Conservation (phyloP, 1,140 invertebrate species). For the Agraylea sexmaculata region DNA sequence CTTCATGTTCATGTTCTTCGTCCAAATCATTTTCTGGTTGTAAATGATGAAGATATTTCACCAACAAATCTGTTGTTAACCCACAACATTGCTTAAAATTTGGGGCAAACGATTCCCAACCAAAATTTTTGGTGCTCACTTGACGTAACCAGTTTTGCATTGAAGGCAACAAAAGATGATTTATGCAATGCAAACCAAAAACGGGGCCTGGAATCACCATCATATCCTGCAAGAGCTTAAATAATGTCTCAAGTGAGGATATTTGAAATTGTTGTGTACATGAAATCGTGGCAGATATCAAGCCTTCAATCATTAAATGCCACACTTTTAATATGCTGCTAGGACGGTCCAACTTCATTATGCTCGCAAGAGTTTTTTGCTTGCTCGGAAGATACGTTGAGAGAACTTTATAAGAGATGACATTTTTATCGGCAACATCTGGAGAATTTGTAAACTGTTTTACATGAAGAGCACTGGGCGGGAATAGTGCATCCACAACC, state of each 20-base stretch:
- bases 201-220: constrained; percentile 65
- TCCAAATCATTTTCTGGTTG: constrained; percentile 33
- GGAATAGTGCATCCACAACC: constrained; percentile 74
- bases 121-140: constrained; percentile 50
- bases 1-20: constrained; percentile 24
- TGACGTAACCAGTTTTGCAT: constrained; percentile 82
- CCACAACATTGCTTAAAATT: constrained; percentile 92
- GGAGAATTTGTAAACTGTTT: constrained; percentile 35
- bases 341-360: constrained; percentile 62
- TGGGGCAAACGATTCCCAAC: constrained; percentile 62
- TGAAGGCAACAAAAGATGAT: constrained; percentile 77
- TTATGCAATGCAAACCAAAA: constrained; percentile 82
- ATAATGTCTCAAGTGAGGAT: constrained; percentile 73
- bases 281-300: constrained; percentile 69
- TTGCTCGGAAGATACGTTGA: constrained; percentile 44
- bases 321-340: constrained; percentile 83
- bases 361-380: constrained; percentile 43
- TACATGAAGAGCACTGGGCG: constrained; percentile 45
- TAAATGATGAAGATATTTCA: constrained; percentile 59
- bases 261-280: constrained; percentile 77
- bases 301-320: constrained; percentile 81
- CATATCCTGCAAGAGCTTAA: constrained; percentile 67
- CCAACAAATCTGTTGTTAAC: constrained; percentile 79
- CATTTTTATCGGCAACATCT: constrained; percentile 35
- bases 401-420: constrained; percentile 50